A percentile compares a stretch with the other conserved stretches of the same genome.
These are phyloP conservation scores for Petrophora chlorosata DNA, from an alignment of 2,888 invertebrate genomes.

Conservation along the genomic window DNA sequence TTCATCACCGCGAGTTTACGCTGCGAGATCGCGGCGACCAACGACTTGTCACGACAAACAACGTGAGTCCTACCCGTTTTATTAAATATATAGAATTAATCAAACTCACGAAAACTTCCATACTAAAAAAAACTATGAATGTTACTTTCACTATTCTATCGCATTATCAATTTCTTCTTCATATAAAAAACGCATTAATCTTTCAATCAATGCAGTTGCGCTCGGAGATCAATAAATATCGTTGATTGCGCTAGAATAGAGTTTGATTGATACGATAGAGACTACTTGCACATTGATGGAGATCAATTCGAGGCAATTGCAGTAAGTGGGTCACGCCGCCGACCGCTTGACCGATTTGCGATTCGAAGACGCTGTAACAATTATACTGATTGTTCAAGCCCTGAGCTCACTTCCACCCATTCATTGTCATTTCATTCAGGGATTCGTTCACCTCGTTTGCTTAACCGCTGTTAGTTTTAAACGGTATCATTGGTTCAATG, in stretches of 20 bases:
- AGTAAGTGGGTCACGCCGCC: conserved; percentile 56
- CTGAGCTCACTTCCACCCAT: conserved; percentile 49
- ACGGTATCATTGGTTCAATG: conserved; percentile 28
- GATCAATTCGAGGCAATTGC: conserved; percentile 64
- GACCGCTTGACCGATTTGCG: conserved; percentile 53
- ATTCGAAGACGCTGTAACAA: conserved; percentile 48
- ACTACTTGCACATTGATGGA: conserved; percentile 52
- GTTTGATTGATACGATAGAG: conserved; percentile 43
- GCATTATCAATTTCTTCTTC: not conserved
- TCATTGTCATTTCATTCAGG: conserved; percentile 48
- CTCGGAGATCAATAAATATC: conserved; percentile 30
- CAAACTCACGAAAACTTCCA: too few relatives aligned
- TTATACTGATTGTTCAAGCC: conserved; percentile 52
- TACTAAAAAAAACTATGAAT: too few relatives aligned
- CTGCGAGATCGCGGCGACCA: too few relatives aligned
- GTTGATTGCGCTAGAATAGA: conserved; percentile 33
- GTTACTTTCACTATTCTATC: not conserved
- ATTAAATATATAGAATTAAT: too few relatives aligned
- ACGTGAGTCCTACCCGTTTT: too few relatives aligned
- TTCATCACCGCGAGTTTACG: too few relatives aligned
- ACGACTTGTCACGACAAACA: too few relatives aligned
- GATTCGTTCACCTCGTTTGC: conserved; percentile 39
- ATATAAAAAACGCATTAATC: conserved; percentile 24
- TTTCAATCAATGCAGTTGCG: conserved; percentile 25
- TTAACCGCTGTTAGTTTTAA: conserved; percentile 27